Evolutionary conservation across 2,113 vertebrate species (phyloP).

Genomic region (Tenebrosternarchus preto): DNA sequence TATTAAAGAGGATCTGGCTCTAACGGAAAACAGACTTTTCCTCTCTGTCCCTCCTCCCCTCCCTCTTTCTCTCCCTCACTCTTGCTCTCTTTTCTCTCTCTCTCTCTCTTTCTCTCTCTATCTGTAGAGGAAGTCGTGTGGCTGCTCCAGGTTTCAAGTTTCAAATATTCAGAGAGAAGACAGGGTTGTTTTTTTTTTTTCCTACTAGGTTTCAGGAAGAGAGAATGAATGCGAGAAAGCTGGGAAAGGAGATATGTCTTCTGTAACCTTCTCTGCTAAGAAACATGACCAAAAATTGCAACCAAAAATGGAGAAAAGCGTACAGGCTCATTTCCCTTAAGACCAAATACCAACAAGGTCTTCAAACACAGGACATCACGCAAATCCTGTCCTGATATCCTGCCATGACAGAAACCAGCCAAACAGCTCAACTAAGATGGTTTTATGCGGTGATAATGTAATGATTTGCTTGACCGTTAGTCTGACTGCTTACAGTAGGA

Average conservation of each 20-base stretch:
- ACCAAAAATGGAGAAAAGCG: constrained; percentile 18
- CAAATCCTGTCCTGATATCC: neutral
- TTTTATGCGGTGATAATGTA: neutral
- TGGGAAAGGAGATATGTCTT: constrained; percentile 4
- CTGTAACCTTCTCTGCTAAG: neutral
- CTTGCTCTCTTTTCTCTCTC: constrained; percentile 26
- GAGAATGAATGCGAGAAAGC: constrained; percentile 10
- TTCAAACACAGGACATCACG: neutral
- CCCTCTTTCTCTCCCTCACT: constrained; percentile 20
- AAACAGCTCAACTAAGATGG: neutral
- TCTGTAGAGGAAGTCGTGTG: constrained; percentile 69
- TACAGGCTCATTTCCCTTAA: neutral
- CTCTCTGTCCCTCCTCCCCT: constrained; percentile 18
- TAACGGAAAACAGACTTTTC: constrained; percentile 77
- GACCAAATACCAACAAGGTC: neutral
- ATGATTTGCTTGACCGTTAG: neutral
- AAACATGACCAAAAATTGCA: neutral
- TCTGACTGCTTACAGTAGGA: neutral
- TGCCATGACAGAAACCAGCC: neutral
- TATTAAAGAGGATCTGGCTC: constrained; percentile 73
- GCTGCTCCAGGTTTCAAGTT: constrained; percentile 75
- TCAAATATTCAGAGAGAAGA: constrained; percentile 69
- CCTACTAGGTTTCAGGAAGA: constrained; percentile 12
- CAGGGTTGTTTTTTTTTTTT: too few relatives aligned
- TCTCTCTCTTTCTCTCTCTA: constrained; percentile 52